Base-by-base conservation (phyloP, 2,888 invertebrate genomes). In the Drosophila algonquin region DNA sequence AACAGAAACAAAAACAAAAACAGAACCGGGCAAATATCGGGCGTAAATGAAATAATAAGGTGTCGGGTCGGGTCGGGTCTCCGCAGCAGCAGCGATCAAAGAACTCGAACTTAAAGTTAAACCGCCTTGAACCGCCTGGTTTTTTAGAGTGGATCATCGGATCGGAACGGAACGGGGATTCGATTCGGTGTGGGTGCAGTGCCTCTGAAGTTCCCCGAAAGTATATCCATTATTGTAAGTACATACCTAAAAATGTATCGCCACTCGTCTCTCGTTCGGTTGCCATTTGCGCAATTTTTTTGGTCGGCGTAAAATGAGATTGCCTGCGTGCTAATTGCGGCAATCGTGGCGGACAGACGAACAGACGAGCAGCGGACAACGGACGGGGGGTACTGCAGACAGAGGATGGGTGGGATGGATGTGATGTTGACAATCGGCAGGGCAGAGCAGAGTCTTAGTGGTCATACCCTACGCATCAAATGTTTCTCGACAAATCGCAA, bases 311-410 rank as follows among this genome's bases (percentile, higher is more conserved):
- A 86, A 86, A 82, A 82, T 82, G 87, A 88, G 82, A 88, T 83
- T 88, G 89, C 80, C 81, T 83, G 80, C 89, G 87, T 80, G 89
- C 89, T 83, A 83, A 83, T 83, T 83, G 89, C 75, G 82, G 73
- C 75, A 75, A 75, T 73, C 71, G 35, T 72, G 47, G 53, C 52
- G 69, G 55, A 73, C 63, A 77, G 81, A 70, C 77, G 61, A 58
- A 67, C 52, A 65, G 60, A 72, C 60, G 52, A 52, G 53, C 57
- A 51, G 72, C 60, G 52, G 56, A 56, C 54, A 47, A 60, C 59
- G 73, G 53, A 16, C 56, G 21, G 55, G 45, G 54, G 24, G 45
- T 32, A 44, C 51, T 71, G 70, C 71, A 54, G 53, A 40, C 40
- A 40, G 40, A n/a, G 40, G 40, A 9, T 32, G 4, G 35, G 35